Evolutionary conservation across 2,797 vertebrate species (phyloP), one percentile per base, ranked within the genome.

Genomic region (Clarias laeviceps): DNA sequence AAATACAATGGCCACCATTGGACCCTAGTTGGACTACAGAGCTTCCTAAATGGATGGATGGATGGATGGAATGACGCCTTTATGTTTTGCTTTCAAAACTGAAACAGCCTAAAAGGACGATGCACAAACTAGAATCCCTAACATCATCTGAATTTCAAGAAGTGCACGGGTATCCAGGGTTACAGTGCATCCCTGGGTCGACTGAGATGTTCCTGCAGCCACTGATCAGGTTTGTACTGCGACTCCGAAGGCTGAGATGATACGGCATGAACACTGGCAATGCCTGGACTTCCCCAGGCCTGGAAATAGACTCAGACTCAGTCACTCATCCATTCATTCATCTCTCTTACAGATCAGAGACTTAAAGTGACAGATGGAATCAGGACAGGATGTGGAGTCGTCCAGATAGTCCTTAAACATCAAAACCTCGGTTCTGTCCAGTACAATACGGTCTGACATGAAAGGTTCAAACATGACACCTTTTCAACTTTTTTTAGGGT

Each of bases 281-380:
- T 34, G 76, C 54, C 64, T 74, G 32, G 45, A 69, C 70, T 68
- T 20, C 17, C 7, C 68, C 74, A 57, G 57, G 78, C 22, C 82
- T 86, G 84, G 78, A 89, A 86, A 86, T 86, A 61, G 65, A 82
- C 86, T 85, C 82, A 17, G n/a, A 80, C 74, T 57, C 29, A 73
- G 32, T 64, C 73, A 61, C 61, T 81, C 82, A 84, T 79, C 24
- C n/a, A 12, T 34, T 22, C 73, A 56, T 74, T 20, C 24, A 57
- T 56, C 73, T 22, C 54, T 76, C 73, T 54, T 32, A 54, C 9
- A 8, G 17, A 57, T 76, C 50, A 20, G 50, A 56, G 54, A 29
- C 15, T 22, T 40, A 34, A 18, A 7, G 24, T n/a, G 45, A 56
- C 45, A 20, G 72, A 32, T 76, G 18, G 50, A 57, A 57, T 76